Evolutionary conservation across 2,888 invertebrate genomes (phyloP), one percentile per base, ranked within the genome.

Genomic region (Chouioia cunea): DNA sequence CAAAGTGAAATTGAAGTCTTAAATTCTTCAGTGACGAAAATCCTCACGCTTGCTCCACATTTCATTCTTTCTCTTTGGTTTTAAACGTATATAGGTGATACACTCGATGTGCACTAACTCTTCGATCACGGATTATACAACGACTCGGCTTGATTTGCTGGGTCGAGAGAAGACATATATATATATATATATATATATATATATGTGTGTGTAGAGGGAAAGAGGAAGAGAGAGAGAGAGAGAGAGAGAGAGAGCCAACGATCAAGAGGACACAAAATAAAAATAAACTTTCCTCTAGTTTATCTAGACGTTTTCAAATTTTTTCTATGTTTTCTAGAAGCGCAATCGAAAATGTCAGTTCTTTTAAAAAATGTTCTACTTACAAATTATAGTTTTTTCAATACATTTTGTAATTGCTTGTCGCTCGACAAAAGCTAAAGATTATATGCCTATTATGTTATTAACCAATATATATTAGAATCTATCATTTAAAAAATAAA

Each of bases 1-100:
- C 65, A 62, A 70, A 65, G 60, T 65, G 46, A 70, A 70, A 70
- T 65, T 43, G 6, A 36, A 12, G 36, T 12, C 36, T 36, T 36
- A 36, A 36, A 36, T 36, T 57, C 48, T 20, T 18, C 59, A 59
- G 58, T 47, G 53, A 46, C 16, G 50, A 48, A 48, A 65, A 56
- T 20, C 43, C 46, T 27, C 63, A 15, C 48, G 52, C 47, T 50
- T 59, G 47, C 54, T 48, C 64, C 23, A 65, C 36, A 36, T 70
- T 69, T 60, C 20, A n/a, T 47, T 44, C 20, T 36, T 36, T 27
- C 10, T 36, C 36, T 36, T 10, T 36, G 4, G 36, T 12, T 36
- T 36, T 36, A 36, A 36, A n/a, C 57, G 50, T 48, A 47, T 56
- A 36, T 36, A 36, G 36, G 36, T 36, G 50, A 47, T 50, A 56